Conservation (phyloP, 2,113 vertebrate species). For the Danionella cerebrum region DNA sequence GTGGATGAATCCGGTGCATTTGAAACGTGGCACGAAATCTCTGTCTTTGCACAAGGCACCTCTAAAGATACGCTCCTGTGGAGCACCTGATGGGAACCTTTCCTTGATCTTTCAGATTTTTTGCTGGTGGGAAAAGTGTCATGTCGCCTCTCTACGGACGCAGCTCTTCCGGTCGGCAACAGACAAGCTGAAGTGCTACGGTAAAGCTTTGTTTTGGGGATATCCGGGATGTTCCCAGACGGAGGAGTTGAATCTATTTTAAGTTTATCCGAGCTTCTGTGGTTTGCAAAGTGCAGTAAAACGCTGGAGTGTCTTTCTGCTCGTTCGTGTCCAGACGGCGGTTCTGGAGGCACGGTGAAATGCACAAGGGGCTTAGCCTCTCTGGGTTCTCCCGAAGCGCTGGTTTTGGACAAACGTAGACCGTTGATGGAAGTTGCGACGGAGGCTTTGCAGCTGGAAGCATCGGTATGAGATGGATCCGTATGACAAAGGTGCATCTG, state of each 20-base stretch:
- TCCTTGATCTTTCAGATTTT: conserved; percentile 53
- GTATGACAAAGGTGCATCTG: conserved; percentile 65
- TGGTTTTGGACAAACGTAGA: conserved; percentile 68
- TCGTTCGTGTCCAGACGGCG: conserved; percentile 49
- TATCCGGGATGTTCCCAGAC: conserved; percentile 44
- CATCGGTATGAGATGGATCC: conserved; percentile 58
- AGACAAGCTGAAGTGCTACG: conserved; percentile 70
- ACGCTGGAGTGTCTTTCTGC: conserved; percentile 65
- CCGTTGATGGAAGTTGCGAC: conserved; percentile 71
- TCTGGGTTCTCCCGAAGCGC: conserved; percentile 57
- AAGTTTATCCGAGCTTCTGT: too few relatives aligned
- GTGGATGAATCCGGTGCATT: conserved; percentile 69
- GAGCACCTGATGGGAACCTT: conserved; percentile 60
- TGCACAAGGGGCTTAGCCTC: conserved; percentile 69
- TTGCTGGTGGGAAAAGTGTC: conserved; percentile 43
- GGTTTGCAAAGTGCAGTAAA: conserved; percentile 70
- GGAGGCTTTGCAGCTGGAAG: conserved; percentile 65
- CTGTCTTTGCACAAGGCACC: conserved; percentile 66
- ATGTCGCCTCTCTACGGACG: conserved; percentile 46
- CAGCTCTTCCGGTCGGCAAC: conserved; percentile 47
- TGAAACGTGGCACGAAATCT: conserved; percentile 75
- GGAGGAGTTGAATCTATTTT: too few relatives aligned
- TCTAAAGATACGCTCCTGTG: conserved; percentile 90
- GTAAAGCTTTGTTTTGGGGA: conserved; percentile 55
- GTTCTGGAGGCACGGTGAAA: conserved; percentile 55